Percentiles rank a stretch among this genome's conserved stretches.
phyloP scores from a whole-genome alignment of 2,888 invertebrate genomes.

The Vannuccia rotundouncinata region DNA sequence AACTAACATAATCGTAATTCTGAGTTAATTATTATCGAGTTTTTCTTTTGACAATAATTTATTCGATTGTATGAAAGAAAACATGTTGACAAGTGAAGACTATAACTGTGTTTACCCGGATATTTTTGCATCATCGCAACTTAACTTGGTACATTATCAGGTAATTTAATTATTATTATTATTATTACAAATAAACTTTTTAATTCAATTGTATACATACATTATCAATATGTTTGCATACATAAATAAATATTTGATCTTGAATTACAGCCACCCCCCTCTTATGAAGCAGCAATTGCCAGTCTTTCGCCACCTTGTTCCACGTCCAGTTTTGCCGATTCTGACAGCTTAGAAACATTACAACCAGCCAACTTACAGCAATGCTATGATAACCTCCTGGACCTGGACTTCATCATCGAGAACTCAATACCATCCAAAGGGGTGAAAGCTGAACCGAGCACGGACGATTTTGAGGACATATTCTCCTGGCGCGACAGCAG shows the following conservation, averaged over 20 bases:
- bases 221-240: neutral
- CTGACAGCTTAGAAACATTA: neutral
- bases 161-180: neutral
- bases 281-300: neutral
- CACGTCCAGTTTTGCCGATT: neutral
- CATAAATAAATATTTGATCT: neutral
- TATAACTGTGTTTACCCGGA: neutral
- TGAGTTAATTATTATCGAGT: too few relatives aligned
- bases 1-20: too few relatives aligned
- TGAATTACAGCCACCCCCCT: neutral
- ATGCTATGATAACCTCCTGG: neutral
- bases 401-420: constrained; percentile 6
- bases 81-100: too few relatives aligned
- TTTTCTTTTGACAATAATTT: too few relatives aligned
- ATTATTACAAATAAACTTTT: neutral
- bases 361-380: neutral
- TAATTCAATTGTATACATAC: neutral
- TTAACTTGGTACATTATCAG: neutral
- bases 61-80: too few relatives aligned
- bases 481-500: neutral
- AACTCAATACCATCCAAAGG: neutral
- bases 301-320: neutral
- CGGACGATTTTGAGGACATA: neutral
- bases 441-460: neutral
- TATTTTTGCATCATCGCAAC: neutral